Conservation (phyloP, 1,140 invertebrate species). For the Rhopalosiphum padi region DNA sequence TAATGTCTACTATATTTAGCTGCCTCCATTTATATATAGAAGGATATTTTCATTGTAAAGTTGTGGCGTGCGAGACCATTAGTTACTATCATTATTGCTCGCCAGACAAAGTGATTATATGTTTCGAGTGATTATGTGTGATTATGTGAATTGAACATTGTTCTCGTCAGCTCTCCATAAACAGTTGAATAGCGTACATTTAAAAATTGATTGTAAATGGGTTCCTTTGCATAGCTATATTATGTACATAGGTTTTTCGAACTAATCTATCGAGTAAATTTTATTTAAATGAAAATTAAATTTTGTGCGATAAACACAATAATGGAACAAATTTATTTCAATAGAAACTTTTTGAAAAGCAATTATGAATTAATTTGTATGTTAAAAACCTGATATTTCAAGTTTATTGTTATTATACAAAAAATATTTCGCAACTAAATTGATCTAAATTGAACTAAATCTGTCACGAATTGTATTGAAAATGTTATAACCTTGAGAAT, state of each 20-base stretch:
- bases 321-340: not conserved
- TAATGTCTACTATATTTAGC: not conserved
- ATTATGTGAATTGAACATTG: conserved; percentile 18
- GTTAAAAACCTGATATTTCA: not conserved
- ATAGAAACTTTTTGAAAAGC: not conserved
- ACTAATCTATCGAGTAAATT: not conserved
- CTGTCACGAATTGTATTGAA: no score
- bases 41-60: conserved; percentile 33
- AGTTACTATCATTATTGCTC: conserved; percentile 31
- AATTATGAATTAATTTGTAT: not conserved
- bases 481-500: no score
- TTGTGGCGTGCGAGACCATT: not conserved
- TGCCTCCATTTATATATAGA: not conserved
- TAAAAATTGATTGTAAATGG: not conserved
- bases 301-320: not conserved
- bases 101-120: conserved; percentile 41
- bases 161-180: conserved; percentile 3
- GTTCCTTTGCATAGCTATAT: not conserved
- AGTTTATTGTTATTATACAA: not conserved
- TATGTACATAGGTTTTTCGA: not conserved
- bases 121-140: not conserved
- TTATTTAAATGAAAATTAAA: not conserved
- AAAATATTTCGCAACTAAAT: not conserved
- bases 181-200: not conserved
- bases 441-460: no score